Base-by-base conservation (phyloP, 2,113 vertebrate genomes). In the Astatotilapia flaviijosephi region DNA sequence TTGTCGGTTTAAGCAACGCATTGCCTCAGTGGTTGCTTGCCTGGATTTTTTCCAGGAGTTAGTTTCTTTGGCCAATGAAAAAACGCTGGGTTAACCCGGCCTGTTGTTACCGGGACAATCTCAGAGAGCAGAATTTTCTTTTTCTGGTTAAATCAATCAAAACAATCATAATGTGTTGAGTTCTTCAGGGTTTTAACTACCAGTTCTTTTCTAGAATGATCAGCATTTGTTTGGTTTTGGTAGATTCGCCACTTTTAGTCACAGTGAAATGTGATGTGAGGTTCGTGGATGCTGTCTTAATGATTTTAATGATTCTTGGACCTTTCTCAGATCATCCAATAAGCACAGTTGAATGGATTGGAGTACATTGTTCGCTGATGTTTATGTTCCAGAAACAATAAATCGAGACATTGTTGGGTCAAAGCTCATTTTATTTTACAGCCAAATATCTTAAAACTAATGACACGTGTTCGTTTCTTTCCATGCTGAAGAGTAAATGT, bases 401-500 rank as follows among this genome's bases (percentile, higher is more conserved):
- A 40, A 23, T 70, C 2, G 12, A 40, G n/a, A 70, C 62, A 70
- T 23, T 9, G 35, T 23, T 70, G 12, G 35, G 33, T 9, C n/a
- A 70, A 12, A 65, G 60, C 17, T 65, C 60, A 7, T 35, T 62
- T 62, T 62, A 62, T 19, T 60, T 60, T 60, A 60, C 8, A 31
- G 26, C 28, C 28, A 31, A 60, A 31, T 60, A 60, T 0, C 8
- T 33, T 62, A 62, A n/a, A 62, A 62, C 31, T 35, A 62, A n/a
- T 2, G 31, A 35, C 1, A 62, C 65, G 0, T 14, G 19, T 14
- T 40, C 0, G 0, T 65, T 65, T 37, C n/a, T 70, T 23, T 70
- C 33, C 17, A 33, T 12, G 60, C 35, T 42, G 3, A 70, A 42
- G 7, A 42, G 62, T 21, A 68, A 70, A 42, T 21, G 3, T 70